Percentiles rank a stretch among this genome's conserved stretches.
phyloP scores from a whole-genome alignment of 2,888 invertebrate genomes.

The Odontomyia ornata region DNA sequence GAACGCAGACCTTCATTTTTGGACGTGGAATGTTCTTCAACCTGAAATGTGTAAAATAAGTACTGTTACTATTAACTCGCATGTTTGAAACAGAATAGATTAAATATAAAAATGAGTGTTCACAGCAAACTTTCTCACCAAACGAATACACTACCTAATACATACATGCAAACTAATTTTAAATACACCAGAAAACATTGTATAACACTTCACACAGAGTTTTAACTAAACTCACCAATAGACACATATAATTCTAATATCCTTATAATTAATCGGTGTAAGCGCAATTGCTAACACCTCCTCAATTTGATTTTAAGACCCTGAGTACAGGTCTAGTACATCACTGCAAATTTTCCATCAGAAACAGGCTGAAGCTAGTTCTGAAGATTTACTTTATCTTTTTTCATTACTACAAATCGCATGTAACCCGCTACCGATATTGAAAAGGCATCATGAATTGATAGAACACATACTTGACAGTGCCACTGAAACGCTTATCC shows the following conservation, averaged over 20 bases:
- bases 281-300: constrained; percentile 69
- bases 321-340: constrained; percentile 98
- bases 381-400: no score
- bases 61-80: background rate
- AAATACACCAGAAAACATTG: no score
- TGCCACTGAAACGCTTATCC: constrained; percentile 99
- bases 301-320: constrained; percentile 97
- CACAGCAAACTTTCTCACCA: no score
- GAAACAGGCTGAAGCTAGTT: no score
- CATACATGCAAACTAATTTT: no score
- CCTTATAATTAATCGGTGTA: constrained; percentile 25
- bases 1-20: constrained; percentile 97
- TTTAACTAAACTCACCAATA: constrained; percentile 18
- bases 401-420: no score
- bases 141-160: no score
- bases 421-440: no score
- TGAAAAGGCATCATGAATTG: no score
- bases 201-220: background rate
- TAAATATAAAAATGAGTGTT: no score
- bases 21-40: constrained; percentile 98
- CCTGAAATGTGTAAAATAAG: constrained; percentile 68
- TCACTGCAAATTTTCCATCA: no score
- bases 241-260: background rate
- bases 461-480: constrained; percentile 99
- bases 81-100: no score